Percentiles rank a stretch among this genome's conserved stretches.
phyloP scores from a whole-genome alignment of 2,797 vertebrate genomes.

The Sandelia bainsii region DNA sequence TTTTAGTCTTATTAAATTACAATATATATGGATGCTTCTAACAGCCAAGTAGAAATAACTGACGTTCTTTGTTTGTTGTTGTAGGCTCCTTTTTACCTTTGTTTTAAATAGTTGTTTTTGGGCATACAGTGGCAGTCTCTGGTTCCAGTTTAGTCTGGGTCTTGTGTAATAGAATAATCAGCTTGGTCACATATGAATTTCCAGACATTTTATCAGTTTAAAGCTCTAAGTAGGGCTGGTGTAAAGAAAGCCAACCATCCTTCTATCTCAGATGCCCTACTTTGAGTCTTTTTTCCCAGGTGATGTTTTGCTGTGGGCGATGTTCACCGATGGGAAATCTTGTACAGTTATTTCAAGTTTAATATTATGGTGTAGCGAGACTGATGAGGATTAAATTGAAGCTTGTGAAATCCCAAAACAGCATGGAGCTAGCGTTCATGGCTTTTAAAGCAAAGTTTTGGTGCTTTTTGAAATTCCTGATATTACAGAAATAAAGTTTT shows the following conservation, averaged over 20 bases:
- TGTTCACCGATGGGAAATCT: constrained; percentile 5
- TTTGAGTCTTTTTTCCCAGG: background rate
- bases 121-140: no score
- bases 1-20: no score
- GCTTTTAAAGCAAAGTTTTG: background rate
- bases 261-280: constrained; percentile 1
- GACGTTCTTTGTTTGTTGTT: no score
- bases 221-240: background rate
- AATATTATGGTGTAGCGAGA: constrained; percentile 1
- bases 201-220: no score
- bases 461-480: background rate
- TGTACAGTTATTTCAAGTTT: background rate
- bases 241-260: background rate
- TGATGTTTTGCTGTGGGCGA: constrained; percentile 2
- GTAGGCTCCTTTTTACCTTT: no score
- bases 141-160: no score
- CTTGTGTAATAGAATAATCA: no score
- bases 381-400: background rate
- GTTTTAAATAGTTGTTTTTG: no score
- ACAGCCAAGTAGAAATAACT: no score
- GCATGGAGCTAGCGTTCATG: background rate
- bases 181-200: no score
- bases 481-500: background rate
- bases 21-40: no score
- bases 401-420: background rate